phyloP scores from a whole-genome alignment of 2,888 invertebrate genomes.

The Sminthurides aquaticus region DNA sequence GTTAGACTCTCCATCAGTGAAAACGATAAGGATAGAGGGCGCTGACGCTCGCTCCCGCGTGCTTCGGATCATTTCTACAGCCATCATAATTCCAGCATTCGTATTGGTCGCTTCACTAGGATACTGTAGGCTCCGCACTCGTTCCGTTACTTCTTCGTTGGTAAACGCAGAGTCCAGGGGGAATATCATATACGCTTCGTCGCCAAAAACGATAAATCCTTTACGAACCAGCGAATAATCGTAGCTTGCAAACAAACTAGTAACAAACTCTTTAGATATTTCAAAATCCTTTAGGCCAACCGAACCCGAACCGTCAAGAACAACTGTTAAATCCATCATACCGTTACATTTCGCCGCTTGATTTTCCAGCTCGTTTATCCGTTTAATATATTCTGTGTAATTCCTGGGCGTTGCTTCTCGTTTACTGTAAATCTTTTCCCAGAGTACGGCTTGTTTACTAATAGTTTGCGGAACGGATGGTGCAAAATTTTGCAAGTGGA shows the following conservation, averaged over 20 bases:
- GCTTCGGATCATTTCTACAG: constrained; percentile 4
- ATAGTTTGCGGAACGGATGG: constrained; percentile 22
- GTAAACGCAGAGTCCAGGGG: background rate
- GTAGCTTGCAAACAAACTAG: background rate
- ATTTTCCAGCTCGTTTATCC: constrained; percentile 5
- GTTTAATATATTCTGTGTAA: background rate
- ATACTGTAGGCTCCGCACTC: background rate
- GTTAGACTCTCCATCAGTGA: constrained; percentile 19
- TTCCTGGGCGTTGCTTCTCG: background rate
- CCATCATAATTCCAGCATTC: constrained; percentile 5
- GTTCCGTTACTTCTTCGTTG: background rate
- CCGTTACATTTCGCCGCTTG: constrained; percentile 19
- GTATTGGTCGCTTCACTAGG: constrained; percentile 6
- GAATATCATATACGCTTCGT: background rate
- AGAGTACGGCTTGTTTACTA: constrained; percentile 18
- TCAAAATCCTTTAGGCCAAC: constrained; percentile 11
- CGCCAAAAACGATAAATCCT: constrained; percentile 9
- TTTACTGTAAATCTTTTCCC: constrained; percentile 18
- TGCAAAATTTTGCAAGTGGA: constrained; percentile 13
- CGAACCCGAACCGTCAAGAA: constrained; percentile 32
- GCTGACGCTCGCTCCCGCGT: background rate
- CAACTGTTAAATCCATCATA: constrained; percentile 26
- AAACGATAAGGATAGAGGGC: constrained; percentile 4
- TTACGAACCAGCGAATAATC: background rate
- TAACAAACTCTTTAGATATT: constrained; percentile 12